A percentile compares a stretch with the other conserved stretches of the same genome.
These are phyloP conservation scores for Thysanoteuthis rhombus DNA, from an alignment of 2,888 invertebrate genomes.

Conservation along the genomic window DNA sequence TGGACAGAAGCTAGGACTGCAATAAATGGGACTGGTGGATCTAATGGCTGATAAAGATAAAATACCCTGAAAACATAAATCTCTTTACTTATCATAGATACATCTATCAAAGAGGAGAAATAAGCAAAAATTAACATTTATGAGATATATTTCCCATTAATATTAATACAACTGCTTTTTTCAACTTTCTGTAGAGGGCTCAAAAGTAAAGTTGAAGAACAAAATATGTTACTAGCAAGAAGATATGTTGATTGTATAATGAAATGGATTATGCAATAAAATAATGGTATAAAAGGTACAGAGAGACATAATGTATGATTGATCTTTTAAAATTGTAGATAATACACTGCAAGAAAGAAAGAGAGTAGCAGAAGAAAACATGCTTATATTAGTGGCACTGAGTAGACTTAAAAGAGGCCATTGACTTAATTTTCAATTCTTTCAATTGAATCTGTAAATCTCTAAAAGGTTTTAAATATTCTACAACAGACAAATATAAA, in stretches of 20 bases:
- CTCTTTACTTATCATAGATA: neutral
- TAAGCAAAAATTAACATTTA: neutral
- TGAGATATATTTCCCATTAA: neutral
- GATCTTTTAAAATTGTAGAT: neutral
- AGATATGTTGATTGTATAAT: neutral
- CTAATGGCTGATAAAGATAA: neutral
- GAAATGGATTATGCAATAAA: neutral
- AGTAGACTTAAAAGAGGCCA: neutral
- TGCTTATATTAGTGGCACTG: neutral
- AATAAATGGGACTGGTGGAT: no score
- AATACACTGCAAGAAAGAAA: neutral
- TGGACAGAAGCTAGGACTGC: no score
- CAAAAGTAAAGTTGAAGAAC: neutral
- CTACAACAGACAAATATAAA: neutral
- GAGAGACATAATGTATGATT: neutral
- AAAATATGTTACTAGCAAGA: neutral
- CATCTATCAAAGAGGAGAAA: no score
- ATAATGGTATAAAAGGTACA: neutral
- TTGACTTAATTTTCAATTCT: neutral
- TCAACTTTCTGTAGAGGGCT: neutral
- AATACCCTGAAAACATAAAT: neutral
- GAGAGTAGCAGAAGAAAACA: neutral
- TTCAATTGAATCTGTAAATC: neutral
- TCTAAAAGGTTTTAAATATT: neutral
- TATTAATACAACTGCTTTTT: neutral